phyloP scores from a whole-genome alignment of 1,140 invertebrate genomes.

The Proctacanthus coquilletti region DNA sequence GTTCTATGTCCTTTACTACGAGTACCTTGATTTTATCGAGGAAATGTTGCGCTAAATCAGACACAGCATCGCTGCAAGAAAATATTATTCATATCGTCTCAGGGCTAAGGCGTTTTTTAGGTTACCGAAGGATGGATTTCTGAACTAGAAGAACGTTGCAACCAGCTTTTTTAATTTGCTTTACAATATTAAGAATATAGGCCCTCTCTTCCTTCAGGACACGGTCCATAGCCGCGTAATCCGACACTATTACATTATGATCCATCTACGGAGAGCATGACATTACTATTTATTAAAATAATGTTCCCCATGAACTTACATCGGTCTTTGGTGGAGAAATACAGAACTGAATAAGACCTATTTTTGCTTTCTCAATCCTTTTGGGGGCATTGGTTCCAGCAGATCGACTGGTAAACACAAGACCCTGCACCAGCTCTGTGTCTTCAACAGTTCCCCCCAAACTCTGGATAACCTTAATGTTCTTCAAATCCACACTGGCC shows the following conservation, averaged over 20 bases:
- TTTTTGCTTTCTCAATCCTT: constrained; percentile 93
- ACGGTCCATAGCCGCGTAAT: constrained; percentile 98
- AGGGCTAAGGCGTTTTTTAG: neutral
- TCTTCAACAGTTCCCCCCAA: constrained; percentile 97
- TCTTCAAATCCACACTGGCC: constrained; percentile 49
- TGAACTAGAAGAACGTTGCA: constrained; percentile 97
- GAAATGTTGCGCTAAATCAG: constrained; percentile 94
- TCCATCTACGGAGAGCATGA: constrained; percentile 68
- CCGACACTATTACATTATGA: constrained; percentile 93
- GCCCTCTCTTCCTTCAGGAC: constrained; percentile 95
- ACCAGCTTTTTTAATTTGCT: constrained; percentile 96
- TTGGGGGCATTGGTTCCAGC: constrained; percentile 83
- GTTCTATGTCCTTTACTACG: constrained; percentile 95
- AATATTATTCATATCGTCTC: constrained; percentile 27
- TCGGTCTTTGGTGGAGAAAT: constrained; percentile 99
- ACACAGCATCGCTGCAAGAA: constrained; percentile 71
- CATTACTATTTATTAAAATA: constrained; percentile 1
- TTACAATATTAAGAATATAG: constrained; percentile 97
- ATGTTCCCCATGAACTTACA: constrained; percentile 38
- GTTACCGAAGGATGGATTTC: constrained; percentile 83
- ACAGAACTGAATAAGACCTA: constrained; percentile 98
- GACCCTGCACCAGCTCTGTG: constrained; percentile 86
- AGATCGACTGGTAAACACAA: constrained; percentile 84
- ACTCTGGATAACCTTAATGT: constrained; percentile 93
- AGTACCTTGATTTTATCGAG: constrained; percentile 98